A percentile compares a stretch with the other conserved stretches of the same genome.
These are phyloP conservation scores for Halcyon chelicuti DNA, from an alignment of 2,797 vertebrate genomes.

Conservation along the genomic window DNA sequence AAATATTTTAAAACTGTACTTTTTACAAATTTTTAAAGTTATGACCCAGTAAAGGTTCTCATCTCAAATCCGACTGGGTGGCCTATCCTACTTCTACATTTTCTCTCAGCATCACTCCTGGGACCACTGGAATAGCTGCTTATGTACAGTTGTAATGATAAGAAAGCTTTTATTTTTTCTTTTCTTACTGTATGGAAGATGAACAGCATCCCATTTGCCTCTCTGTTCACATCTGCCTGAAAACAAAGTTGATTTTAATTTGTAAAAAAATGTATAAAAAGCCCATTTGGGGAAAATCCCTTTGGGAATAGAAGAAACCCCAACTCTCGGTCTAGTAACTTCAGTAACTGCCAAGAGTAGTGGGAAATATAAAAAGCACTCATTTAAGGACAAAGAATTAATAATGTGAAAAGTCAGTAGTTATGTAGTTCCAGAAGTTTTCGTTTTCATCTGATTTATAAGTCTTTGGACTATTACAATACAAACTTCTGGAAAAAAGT, in stretches of 20 bases:
- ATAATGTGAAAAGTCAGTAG: neutral
- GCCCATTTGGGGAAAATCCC: neutral
- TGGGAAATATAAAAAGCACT: conserved; percentile 3
- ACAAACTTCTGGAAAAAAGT: neutral
- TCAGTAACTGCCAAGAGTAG: conserved; percentile 1
- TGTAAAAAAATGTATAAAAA: neutral
- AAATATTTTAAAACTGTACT: neutral
- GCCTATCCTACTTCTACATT: neutral
- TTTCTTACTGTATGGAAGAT: neutral
- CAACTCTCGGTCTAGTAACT: neutral
- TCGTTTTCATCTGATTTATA: neutral
- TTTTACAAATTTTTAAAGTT: neutral
- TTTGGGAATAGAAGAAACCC: neutral
- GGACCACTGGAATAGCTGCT: neutral
- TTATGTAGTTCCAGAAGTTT: conserved; percentile 14
- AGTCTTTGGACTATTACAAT: neutral
- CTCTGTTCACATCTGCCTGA: neutral
- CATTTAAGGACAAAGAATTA: conserved; percentile 40
- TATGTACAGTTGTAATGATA: neutral
- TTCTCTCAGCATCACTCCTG: neutral
- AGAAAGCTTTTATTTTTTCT: neutral
- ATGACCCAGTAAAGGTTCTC: neutral
- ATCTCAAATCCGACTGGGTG: neutral
- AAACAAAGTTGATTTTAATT: conserved; percentile 12
- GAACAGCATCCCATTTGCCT: neutral